Base-by-base conservation (phyloP, 2,888 invertebrate species). In the Pseudococcus viburni region DNA sequence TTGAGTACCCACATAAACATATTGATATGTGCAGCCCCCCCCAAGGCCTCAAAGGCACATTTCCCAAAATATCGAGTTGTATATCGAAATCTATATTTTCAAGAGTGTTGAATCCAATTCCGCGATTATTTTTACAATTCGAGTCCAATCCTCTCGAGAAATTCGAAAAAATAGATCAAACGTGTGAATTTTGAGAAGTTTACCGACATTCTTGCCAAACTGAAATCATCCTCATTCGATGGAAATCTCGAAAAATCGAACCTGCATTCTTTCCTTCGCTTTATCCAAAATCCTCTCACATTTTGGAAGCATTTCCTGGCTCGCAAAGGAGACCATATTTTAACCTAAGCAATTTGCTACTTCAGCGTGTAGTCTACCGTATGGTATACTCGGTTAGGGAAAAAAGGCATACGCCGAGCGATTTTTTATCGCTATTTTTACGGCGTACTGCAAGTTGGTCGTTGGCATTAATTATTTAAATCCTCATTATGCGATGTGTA, bases 401-500 rank as follows among this genome's bases (percentile, higher is more conserved):
- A 64, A 64, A 64, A 12, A 64, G 12, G 26, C 33, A 19, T 19
- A 33, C 26, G 80, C 80, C 33, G n/a, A 42, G n/a, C 80, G n/a
- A 80, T 73, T 80, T 55, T 84, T 84, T 46, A 84, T 51, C 84
- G 84, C 64, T 59, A n/a, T 59, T 39, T 33, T 33, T 85, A 26
- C 59, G 85, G n/a, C n/a, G 15, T 17, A 59, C 12, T 39, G 39
- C 33, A 59, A 39, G 33, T 59, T 26, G 85, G 64, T 64, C n/a
- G 8, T 59, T 59, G 59, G 59, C 59, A 59, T 85, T 85, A 85
- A 85, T 85, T 85, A 85, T 85, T 85, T 55, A 85, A 85, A 85
- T 85, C 85, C 85, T 85, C 85, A 85, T 85, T 85, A 85, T 85
- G 59, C 85, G 85, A 59, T 39, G 39, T 85, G 55, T 39, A 85